These are phyloP conservation scores for Takifugu flavidus DNA, from an alignment of 2,113 vertebrate species.

Conservation along the genomic window DNA sequence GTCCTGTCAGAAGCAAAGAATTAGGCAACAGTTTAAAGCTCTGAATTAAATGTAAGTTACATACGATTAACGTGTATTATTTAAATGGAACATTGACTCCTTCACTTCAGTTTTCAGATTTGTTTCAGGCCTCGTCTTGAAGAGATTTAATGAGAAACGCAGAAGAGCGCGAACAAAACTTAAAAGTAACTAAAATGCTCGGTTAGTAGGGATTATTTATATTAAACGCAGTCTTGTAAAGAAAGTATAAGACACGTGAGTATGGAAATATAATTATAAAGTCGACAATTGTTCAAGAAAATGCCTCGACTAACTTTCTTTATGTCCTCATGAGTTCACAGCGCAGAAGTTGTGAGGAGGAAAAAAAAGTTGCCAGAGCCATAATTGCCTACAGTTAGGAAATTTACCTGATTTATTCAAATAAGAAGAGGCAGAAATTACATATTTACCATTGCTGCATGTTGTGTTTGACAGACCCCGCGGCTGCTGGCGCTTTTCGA, in stretches of 20 bases:
- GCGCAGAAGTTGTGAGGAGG: constrained; percentile 2
- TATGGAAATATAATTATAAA: neutral
- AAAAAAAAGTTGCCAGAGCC: constrained; percentile 18
- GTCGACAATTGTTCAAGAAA: neutral
- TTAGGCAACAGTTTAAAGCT: neutral
- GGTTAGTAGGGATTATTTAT: neutral
- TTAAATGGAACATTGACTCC: neutral
- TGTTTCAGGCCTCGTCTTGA: no score
- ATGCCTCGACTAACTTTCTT: constrained; percentile 3
- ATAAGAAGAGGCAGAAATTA: constrained; percentile 23
- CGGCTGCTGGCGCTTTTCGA: constrained; percentile 65
- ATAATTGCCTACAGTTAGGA: neutral
- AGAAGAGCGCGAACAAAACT: no score
- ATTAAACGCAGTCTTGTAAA: neutral
- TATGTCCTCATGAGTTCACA: constrained; percentile 1
- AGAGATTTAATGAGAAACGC: no score
- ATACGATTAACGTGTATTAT: neutral
- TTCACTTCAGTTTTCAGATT: neutral
- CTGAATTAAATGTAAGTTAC: neutral
- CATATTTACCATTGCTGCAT: constrained; percentile 82
- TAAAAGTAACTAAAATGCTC: no score
- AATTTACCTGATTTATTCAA: neutral
- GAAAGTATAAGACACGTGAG: neutral
- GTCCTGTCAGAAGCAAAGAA: neutral
- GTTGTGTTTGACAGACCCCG: constrained; percentile 69